Conservation (phyloP, 2,113 vertebrate species). For the Paratilapia polleni region DNA sequence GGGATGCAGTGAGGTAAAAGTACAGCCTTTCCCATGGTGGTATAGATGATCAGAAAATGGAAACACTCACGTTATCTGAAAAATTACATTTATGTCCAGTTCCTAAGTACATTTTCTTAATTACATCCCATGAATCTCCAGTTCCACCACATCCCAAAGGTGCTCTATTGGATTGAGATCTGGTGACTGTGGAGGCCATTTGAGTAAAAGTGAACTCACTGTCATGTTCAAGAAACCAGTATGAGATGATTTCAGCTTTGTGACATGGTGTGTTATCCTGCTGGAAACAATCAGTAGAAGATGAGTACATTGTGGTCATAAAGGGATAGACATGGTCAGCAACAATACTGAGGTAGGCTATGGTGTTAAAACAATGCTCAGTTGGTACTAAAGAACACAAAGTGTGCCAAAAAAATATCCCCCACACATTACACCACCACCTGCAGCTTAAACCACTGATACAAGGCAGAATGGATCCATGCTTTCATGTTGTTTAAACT, state of each 20-base stretch:
- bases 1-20: too few species aligned
- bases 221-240: too few species aligned
- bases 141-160: background rate
- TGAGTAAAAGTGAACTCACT: background rate
- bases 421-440: background rate
- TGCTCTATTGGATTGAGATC: background rate
- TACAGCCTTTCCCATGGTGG: too few species aligned
- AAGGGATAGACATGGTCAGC: background rate
- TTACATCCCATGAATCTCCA: too few species aligned
- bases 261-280: background rate
- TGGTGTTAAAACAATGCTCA: background rate
- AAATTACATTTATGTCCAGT: too few species aligned
- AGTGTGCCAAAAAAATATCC: background rate
- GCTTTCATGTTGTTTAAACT: background rate
- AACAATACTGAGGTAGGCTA: background rate
- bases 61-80: too few species aligned
- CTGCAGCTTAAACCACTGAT: background rate
- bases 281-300: background rate
- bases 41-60: too few species aligned
- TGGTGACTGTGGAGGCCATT: background rate
- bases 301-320: background rate
- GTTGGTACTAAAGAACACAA: background rate
- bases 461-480: background rate
- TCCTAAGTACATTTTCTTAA: too few species aligned
- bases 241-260: background rate